Conservation (phyloP, 2,113 vertebrate genomes). For the Neolamprologus modestus region DNA sequence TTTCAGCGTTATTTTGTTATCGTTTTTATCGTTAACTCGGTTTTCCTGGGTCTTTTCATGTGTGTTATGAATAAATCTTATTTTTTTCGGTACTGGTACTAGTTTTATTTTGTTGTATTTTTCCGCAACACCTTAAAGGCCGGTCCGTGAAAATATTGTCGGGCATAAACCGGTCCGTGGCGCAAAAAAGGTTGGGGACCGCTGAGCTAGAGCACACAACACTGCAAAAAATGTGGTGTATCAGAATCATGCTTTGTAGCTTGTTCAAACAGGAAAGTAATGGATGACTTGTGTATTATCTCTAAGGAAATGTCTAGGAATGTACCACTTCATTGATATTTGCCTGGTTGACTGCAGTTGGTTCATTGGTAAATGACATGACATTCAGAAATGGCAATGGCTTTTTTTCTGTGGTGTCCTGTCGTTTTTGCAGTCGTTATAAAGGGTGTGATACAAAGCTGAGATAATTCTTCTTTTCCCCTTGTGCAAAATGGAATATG, state of each 20-base stretch:
- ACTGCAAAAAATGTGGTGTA: not conserved
- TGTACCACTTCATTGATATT: not conserved
- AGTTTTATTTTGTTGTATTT: no score
- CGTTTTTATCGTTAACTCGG: no score
- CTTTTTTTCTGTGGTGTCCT: not conserved
- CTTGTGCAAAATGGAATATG: not conserved
- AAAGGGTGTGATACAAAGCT: not conserved
- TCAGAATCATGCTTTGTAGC: not conserved
- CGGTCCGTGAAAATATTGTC: no score
- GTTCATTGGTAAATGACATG: not conserved
- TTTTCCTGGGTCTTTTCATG: no score
- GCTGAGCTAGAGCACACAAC: not conserved
- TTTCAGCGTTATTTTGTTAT: no score
- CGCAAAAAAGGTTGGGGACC: no score
- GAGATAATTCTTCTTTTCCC: not conserved
- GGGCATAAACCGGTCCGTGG: no score
- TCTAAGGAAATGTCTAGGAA: not conserved
- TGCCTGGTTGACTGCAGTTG: not conserved
- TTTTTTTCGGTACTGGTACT: no score
- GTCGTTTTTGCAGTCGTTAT: not conserved
- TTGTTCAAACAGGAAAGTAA: not conserved
- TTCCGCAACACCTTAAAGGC: no score
- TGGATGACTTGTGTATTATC: not conserved
- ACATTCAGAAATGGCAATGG: not conserved
- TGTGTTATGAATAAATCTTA: no score